phyloP scores from a whole-genome alignment of 2,797 vertebrate species.

The Distichodus sexfasciatus region DNA sequence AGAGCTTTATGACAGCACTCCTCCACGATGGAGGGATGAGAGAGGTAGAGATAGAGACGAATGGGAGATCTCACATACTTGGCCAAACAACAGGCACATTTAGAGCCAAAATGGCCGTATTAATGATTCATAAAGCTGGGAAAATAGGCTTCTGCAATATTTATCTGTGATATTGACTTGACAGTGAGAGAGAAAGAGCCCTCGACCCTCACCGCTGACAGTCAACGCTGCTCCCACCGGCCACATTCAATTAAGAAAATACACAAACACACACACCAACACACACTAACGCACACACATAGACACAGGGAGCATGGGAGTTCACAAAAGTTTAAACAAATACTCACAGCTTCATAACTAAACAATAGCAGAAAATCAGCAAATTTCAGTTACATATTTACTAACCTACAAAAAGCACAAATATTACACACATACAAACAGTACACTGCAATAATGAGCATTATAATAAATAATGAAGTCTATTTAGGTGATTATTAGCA shows the following conservation, averaged over 20 bases:
- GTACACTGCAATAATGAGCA: too few relatives aligned
- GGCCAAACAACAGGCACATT: slow-evolving; percentile 71
- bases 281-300: slow-evolving; percentile 8
- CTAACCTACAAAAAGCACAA: neutral
- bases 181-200: slow-evolving; percentile 71
- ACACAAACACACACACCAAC: slow-evolving; percentile 19
- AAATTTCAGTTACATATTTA: neutral
- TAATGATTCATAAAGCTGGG: slow-evolving; percentile 87
- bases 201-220: slow-evolving; percentile 42
- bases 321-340: slow-evolving; percentile 19
- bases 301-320: slow-evolving; percentile 15
- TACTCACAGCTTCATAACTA: slow-evolving; percentile 6
- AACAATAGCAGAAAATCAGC: slow-evolving; percentile 14
- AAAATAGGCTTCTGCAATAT: slow-evolving; percentile 79
- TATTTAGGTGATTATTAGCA: too few relatives aligned
- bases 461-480: too few relatives aligned
- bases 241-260: slow-evolving; percentile 69
- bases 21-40: slow-evolving; percentile 21
- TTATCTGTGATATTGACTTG: slow-evolving; percentile 80
- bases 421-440: neutral
- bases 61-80: slow-evolving; percentile 58
- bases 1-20: slow-evolving; percentile 38
- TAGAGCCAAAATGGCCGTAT: slow-evolving; percentile 71
- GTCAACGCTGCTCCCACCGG: slow-evolving; percentile 59
- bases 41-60: neutral